These are phyloP conservation scores for Amiota communis DNA, from an alignment of 2,888 invertebrate genomes.

Conservation along the genomic window DNA sequence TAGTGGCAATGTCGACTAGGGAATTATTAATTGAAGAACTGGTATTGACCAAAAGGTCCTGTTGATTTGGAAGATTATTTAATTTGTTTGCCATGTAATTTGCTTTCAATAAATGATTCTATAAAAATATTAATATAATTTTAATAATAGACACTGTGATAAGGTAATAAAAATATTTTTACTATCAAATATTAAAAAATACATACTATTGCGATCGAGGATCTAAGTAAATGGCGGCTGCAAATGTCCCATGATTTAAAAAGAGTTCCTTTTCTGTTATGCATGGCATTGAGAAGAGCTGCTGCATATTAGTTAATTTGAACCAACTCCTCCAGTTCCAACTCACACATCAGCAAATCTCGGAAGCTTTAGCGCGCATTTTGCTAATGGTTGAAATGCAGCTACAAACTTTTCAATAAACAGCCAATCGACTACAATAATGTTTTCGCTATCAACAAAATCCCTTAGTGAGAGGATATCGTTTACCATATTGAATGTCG, in stretches of 20 bases:
- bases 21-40: not conserved
- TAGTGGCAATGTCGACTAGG: not conserved
- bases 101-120: not conserved
- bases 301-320: constrained; percentile 21
- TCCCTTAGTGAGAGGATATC: not conserved
- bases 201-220: constrained; percentile 2
- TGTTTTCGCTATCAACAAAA: not conserved
- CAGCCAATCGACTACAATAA: not conserved
- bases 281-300: constrained; percentile 27
- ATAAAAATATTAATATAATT: not conserved
- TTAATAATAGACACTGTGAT: not conserved
- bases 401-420: not conserved
- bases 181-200: not conserved
- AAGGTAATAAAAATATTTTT: too few species aligned
- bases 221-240: constrained; percentile 34
- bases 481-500: not conserved
- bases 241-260: constrained; percentile 32
- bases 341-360: constrained; percentile 41
- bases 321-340: constrained; percentile 34
- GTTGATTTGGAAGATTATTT: not conserved
- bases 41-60: too few species aligned
- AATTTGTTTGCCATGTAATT: not conserved
- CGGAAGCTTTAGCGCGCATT: constrained; percentile 28
- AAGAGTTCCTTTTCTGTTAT: constrained; percentile 31
- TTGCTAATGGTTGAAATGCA: constrained; percentile 12